phyloP scores from a whole-genome alignment of 2,113 vertebrate genomes.

The Pseudorhombus dupliciocellatus region DNA sequence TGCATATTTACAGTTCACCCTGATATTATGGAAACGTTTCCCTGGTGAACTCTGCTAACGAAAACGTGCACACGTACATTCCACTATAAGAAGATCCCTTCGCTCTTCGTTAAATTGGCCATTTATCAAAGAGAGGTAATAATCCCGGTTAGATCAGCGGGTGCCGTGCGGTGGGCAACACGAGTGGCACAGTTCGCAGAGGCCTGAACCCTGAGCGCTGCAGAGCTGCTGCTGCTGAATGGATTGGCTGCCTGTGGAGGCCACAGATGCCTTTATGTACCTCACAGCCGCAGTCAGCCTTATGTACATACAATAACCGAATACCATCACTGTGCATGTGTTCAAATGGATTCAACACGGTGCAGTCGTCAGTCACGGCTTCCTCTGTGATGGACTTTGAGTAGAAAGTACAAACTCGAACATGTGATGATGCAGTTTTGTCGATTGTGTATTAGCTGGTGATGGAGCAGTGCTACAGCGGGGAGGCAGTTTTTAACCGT shows the following conservation, averaged over 20 bases:
- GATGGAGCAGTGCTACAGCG: no score
- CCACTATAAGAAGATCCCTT: constrained; percentile 25
- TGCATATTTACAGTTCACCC: constrained; percentile 60
- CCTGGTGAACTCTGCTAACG: constrained; percentile 42
- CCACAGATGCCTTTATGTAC: constrained; percentile 55
- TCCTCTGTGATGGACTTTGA: not conserved
- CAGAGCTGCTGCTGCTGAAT: constrained; percentile 47
- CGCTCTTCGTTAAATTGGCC: not conserved
- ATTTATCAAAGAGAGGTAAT: constrained; percentile 36
- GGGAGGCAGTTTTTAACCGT: no score
- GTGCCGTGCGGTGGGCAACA: constrained; percentile 30
- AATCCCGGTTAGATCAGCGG: constrained; percentile 35
- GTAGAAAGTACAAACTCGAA: no score
- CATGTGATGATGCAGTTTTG: no score
- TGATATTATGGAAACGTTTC: constrained; percentile 55
- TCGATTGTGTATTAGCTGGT: no score
- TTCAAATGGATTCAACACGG: not conserved
- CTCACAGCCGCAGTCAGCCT: constrained; percentile 41
- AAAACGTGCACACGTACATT: constrained; percentile 39
- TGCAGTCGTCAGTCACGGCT: not conserved
- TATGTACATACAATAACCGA: not conserved
- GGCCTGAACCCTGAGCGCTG: constrained; percentile 34
- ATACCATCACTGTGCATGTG: not conserved
- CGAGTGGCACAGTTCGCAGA: constrained; percentile 36
- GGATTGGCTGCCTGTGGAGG: constrained; percentile 47